phyloP scores from a whole-genome alignment of 2,888 invertebrate species.

The Heliconius aoede region DNA sequence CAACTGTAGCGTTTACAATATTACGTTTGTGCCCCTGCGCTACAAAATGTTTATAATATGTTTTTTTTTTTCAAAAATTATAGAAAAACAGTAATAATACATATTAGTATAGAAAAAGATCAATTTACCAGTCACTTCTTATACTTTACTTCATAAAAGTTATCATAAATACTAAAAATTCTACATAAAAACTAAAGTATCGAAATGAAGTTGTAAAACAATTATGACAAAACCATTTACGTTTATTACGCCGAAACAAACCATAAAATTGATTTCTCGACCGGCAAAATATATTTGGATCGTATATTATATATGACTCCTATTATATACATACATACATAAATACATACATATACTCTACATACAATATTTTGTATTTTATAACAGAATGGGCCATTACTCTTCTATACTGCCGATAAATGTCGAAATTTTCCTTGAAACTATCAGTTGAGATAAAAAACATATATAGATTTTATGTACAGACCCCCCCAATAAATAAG shows the following conservation, averaged over 20 bases:
- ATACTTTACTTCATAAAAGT: conserved; percentile 5
- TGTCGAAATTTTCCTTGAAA: conserved; percentile 66
- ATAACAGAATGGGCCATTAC: conserved; percentile 65
- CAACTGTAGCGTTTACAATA: not conserved
- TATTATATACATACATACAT: conserved; percentile 45
- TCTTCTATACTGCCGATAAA: conserved; percentile 71
- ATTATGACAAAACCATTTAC: conserved; percentile 40
- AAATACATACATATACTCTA: conserved; percentile 46
- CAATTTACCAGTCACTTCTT: not conserved
- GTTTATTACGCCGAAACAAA: conserved; percentile 40
- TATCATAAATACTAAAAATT: conserved; percentile 6
- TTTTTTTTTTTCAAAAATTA: not conserved
- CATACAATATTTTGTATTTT: conserved; percentile 50
- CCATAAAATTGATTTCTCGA: conserved; percentile 58
- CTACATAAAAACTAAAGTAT: conserved; percentile 28
- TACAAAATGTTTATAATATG: not conserved
- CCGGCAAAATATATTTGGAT: conserved; percentile 54
- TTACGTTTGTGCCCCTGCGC: not conserved
- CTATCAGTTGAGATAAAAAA: conserved; percentile 55
- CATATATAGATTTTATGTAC: conserved; percentile 28
- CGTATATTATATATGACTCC: conserved; percentile 62
- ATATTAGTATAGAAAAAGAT: no score
- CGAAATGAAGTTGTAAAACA: conserved; percentile 50
- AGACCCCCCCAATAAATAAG: conserved; percentile 28
- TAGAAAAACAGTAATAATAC: no score